These are phyloP conservation scores for Lateolabrax maculatus DNA, from an alignment of 2,797 vertebrate genomes.

Conservation along the genomic window DNA sequence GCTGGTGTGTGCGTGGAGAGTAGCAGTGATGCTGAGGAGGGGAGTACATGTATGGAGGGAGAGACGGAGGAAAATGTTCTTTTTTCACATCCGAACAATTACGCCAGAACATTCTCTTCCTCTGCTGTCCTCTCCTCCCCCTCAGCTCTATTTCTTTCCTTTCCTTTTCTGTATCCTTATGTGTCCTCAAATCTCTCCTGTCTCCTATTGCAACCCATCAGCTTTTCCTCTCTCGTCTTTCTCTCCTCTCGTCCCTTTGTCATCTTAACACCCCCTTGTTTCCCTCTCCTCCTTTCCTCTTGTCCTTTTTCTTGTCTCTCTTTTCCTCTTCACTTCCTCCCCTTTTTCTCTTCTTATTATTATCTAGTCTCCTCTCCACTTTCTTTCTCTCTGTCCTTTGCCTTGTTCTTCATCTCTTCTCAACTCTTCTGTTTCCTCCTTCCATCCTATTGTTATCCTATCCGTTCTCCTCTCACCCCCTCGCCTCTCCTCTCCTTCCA, in stretches of 20 bases:
- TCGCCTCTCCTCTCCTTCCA: no score
- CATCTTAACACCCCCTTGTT: no score
- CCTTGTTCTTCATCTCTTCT: background rate
- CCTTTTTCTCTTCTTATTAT: background rate
- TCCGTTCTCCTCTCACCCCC: background rate
- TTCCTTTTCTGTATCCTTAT: constrained; percentile 1
- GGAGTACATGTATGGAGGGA: background rate
- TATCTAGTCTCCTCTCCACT: no score
- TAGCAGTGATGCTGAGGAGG: background rate
- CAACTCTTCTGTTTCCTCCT: no score
- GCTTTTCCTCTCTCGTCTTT: no score
- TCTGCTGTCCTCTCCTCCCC: background rate
- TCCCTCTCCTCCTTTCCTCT: no score
- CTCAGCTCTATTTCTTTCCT: background rate
- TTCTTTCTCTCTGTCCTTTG: background rate
- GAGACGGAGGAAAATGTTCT: constrained; percentile 1
- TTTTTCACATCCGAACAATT: constrained; percentile 16
- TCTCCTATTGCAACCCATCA: background rate
- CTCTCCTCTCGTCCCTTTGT: background rate
- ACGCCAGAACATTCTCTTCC: background rate
- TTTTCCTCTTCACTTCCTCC: background rate
- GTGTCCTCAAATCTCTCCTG: background rate
- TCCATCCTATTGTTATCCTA: no score
- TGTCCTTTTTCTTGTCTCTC: background rate
- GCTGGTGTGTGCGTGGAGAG: background rate